These are phyloP conservation scores for Mastomys coucha DNA, from an alignment of 2,113 vertebrate genomes.

Conservation along the genomic window DNA sequence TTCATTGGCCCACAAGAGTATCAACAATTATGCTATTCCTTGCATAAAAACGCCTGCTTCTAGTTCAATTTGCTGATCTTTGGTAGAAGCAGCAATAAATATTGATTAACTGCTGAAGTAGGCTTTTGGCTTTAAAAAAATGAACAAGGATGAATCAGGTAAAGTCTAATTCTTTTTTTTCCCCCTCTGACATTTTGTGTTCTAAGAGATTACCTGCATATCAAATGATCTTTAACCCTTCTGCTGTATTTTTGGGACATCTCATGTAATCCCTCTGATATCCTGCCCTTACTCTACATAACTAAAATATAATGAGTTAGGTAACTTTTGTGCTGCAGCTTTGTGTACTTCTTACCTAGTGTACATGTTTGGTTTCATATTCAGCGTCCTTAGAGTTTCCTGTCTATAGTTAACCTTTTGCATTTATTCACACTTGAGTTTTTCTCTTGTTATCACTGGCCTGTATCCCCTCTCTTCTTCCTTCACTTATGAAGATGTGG, in stretches of 20 bases:
- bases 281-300: constrained; percentile 5
- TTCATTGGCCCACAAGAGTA: not conserved
- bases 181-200: not conserved
- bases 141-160: not conserved
- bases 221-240: constrained; percentile 9
- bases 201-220: not conserved
- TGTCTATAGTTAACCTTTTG: not conserved
- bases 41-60: not conserved
- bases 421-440: not conserved
- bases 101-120: constrained; percentile 39
- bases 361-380: not conserved
- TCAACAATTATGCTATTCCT: not conserved
- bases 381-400: not conserved
- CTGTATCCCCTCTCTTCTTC: not conserved
- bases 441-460: not conserved
- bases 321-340: not conserved
- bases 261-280: not conserved
- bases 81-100: not conserved
- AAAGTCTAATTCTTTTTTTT: constrained; percentile 20
- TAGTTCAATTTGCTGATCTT: not conserved
- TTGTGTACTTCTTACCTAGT: not conserved
- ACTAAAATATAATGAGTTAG: constrained; percentile 43
- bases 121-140: constrained; percentile 23
- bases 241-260: constrained; percentile 24
- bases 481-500: not conserved